Percentiles rank a stretch among this genome's conserved stretches.
These are phyloP conservation scores for Mya arenaria DNA, from an alignment of 1,140 invertebrate genomes.

Conservation along the genomic window DNA sequence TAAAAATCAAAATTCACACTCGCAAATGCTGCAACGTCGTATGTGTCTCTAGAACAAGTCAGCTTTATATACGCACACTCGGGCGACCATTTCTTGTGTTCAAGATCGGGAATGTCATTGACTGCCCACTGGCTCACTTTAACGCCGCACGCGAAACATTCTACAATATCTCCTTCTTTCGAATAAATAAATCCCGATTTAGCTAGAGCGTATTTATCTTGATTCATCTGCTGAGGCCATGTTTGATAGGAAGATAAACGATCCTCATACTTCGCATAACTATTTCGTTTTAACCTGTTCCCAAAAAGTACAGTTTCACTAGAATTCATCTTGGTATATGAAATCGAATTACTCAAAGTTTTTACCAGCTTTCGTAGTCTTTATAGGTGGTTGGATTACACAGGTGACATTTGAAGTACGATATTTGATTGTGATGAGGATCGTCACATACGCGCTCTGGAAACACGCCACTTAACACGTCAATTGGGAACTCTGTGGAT, in stretches of 20 bases:
- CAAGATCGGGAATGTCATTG: neutral
- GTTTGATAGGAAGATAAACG: neutral
- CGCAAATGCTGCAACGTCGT: too few species aligned
- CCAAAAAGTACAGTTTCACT: slow-evolving; percentile 1
- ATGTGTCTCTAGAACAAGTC: too few species aligned
- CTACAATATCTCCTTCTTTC: slow-evolving; percentile 21
- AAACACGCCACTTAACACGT: neutral
- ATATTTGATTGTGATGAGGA: slow-evolving; percentile 1
- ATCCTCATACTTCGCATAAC: slow-evolving; percentile 1
- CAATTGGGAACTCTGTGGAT: neutral
- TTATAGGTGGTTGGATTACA: slow-evolving; percentile 12
- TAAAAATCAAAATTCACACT: too few species aligned
- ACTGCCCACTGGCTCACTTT: slow-evolving; percentile 14
- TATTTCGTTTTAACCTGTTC: neutral
- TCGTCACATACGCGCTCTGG: neutral
- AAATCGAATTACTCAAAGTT: neutral
- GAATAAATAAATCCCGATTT: slow-evolving; percentile 11
- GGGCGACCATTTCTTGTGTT: too few species aligned
- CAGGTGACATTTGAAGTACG: slow-evolving; percentile 6
- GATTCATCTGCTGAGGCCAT: slow-evolving; percentile 19
- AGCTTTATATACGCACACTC: too few species aligned
- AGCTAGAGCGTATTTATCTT: slow-evolving; percentile 11
- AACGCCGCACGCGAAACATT: slow-evolving; percentile 28
- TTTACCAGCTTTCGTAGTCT: slow-evolving; percentile 12
- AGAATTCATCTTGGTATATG: neutral